Conservation (phyloP, 1,140 invertebrate genomes). For the Kradibia gibbosae region DNA sequence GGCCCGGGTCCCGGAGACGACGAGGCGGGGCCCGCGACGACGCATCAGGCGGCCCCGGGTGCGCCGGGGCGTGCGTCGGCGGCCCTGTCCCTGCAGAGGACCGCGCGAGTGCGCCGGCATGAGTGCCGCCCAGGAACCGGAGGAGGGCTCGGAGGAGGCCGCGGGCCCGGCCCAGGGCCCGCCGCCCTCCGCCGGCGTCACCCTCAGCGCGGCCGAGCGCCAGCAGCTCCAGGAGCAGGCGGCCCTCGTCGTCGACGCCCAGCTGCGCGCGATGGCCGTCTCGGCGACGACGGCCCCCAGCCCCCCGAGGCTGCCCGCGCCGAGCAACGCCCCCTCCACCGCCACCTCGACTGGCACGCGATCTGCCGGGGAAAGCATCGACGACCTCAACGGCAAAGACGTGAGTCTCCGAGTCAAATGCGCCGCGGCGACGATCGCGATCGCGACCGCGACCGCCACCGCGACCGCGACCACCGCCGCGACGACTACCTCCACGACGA, state of each 20-base stretch:
- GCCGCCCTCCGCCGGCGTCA: constrained; percentile 47
- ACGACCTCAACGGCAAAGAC: constrained; percentile 55
- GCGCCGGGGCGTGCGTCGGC: background rate
- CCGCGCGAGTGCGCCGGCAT: constrained; percentile 19
- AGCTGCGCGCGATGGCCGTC: constrained; percentile 50
- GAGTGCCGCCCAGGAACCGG: background rate
- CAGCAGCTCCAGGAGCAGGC: constrained; percentile 53
- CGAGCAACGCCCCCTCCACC: constrained; percentile 64
- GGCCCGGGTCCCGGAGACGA: background rate
- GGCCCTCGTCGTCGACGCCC: constrained; percentile 42
- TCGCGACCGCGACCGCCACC: background rate
- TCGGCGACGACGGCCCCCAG: constrained; percentile 11
- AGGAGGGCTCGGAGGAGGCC: background rate
- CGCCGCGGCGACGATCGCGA: background rate
- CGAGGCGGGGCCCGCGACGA: background rate
- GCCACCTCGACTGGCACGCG: constrained; percentile 59
- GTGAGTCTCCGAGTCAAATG: constrained; percentile 50
- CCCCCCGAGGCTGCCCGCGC: background rate
- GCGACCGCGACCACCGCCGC: background rate
- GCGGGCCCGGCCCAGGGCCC: background rate
- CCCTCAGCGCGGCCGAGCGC: constrained; percentile 57
- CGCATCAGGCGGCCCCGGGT: background rate
- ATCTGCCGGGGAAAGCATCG: constrained; percentile 58
- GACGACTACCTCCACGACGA: too few relatives aligned
- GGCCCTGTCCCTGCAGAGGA: background rate